Evolutionary conservation across 2,888 invertebrate species (phyloP).

Genomic region (Acleris sparsana): DNA sequence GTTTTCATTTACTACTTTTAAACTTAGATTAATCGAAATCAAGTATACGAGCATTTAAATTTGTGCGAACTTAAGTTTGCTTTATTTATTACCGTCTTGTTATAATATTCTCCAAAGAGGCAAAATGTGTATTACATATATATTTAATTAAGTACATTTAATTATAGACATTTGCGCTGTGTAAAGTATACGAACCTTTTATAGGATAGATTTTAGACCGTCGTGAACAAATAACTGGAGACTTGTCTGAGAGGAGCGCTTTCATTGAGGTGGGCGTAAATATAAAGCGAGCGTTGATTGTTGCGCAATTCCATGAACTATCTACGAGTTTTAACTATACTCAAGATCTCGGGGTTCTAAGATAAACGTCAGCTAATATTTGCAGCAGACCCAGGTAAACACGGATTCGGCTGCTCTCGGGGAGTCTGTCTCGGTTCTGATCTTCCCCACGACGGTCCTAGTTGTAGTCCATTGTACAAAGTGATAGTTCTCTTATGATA

Average conservation of each 20-base stretch:
- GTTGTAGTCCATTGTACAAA: slow-evolving; percentile 79
- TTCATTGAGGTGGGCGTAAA: slow-evolving; percentile 11
- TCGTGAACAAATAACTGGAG: slow-evolving; percentile 49
- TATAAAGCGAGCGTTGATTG: not conserved
- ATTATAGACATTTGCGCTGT: slow-evolving; percentile 71
- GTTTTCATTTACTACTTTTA: slow-evolving; percentile 49
- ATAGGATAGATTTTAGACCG: slow-evolving; percentile 62
- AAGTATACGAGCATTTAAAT: slow-evolving; percentile 55
- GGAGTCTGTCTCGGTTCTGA: slow-evolving; percentile 53
- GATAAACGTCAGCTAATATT: not conserved
- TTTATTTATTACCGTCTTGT: slow-evolving; percentile 52
- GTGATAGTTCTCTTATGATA: slow-evolving; percentile 83
- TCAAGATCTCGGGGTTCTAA: not conserved
- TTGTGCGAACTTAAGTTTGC: slow-evolving; percentile 65
- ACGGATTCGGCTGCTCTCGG: slow-evolving; percentile 25
- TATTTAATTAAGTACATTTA: slow-evolving; percentile 60
- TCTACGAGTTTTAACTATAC: not conserved
- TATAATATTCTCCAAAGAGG: slow-evolving; percentile 77
- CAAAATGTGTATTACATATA: slow-evolving; percentile 61
- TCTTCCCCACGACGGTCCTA: slow-evolving; percentile 71
- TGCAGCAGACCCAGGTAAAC: not conserved
- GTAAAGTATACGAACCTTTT: slow-evolving; percentile 79
- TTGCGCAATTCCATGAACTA: too few relatives aligned
- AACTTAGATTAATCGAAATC: slow-evolving; percentile 55
- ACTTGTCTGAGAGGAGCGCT: slow-evolving; percentile 25